A percentile compares a stretch with the other conserved stretches of the same genome.
Conservation (phyloP, 35 echinoderm and acorn worm genomes). For the Stichopus chloronotus region DNA sequence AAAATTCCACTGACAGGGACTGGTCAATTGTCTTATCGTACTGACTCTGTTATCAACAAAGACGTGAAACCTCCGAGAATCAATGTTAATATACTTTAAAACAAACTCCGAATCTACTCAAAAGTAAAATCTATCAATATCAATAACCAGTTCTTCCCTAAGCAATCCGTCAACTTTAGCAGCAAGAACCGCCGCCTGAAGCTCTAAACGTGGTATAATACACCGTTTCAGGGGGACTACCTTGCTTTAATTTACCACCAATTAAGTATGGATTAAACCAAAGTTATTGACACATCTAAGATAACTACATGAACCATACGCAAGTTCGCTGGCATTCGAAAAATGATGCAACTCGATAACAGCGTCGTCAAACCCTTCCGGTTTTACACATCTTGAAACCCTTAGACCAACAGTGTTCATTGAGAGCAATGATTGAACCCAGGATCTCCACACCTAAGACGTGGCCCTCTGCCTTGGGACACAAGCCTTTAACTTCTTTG, state of each 20-base stretch:
- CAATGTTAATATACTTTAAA: slow-evolving; percentile 57
- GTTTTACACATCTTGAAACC: slow-evolving; percentile 37
- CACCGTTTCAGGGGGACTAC: slow-evolving; percentile 41
- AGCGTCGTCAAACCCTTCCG: slow-evolving; percentile 44
- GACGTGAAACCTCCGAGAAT: slow-evolving; percentile 52
- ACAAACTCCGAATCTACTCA: slow-evolving; percentile 57
- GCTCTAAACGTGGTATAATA: slow-evolving; percentile 43
- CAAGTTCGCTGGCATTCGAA: slow-evolving; percentile 9
- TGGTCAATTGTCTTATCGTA: slow-evolving; percentile 13
- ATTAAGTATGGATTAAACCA: not conserved
- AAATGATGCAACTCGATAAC: slow-evolving; percentile 43
- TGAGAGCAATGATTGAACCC: slow-evolving; percentile 41
- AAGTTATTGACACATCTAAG: slow-evolving; percentile 34
- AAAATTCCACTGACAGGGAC: slow-evolving; percentile 55
- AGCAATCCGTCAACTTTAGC: slow-evolving; percentile 63
- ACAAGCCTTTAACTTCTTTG: slow-evolving; percentile 41
- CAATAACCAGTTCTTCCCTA: slow-evolving; percentile 34
- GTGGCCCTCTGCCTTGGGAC: not conserved
- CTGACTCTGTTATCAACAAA: slow-evolving; percentile 70
- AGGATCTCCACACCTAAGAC: slow-evolving; percentile 59
- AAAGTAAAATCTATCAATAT: slow-evolving; percentile 19
- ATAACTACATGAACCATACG: slow-evolving; percentile 45
- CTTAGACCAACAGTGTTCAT: not conserved
- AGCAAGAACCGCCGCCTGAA: slow-evolving; percentile 48
- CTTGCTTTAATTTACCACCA: slow-evolving; percentile 48